Conservation (phyloP, 2,113 vertebrate genomes). For the Pterocles orientalis region DNA sequence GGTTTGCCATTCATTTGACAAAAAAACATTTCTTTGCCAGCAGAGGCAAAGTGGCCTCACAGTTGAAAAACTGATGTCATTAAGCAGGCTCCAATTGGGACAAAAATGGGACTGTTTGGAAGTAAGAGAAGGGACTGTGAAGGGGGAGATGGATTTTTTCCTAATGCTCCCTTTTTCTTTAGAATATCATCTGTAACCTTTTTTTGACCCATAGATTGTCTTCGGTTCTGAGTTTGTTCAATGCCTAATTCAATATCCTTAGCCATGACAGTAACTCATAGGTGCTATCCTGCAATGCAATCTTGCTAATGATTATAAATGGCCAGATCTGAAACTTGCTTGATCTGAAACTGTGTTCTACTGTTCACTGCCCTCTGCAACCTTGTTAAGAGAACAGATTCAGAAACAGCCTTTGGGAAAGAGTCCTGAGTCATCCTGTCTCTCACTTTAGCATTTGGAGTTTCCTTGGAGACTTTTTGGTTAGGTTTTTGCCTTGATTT, state of each 20-base stretch:
- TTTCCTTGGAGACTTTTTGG: background rate
- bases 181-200: background rate
- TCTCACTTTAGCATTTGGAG: background rate
- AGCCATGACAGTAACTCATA: conserved; percentile 23
- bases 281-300: background rate
- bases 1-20: background rate
- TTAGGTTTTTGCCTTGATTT: conserved; percentile 20
- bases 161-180: background rate
- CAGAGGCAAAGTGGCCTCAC: background rate
- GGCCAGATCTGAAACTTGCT: background rate
- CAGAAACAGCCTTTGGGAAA: background rate
- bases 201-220: background rate
- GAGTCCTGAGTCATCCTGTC: conserved; percentile 5
- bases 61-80: background rate
- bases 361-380: conserved; percentile 2
- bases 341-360: conserved; percentile 9
- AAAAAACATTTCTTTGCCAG: background rate
- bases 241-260: conserved; percentile 12
- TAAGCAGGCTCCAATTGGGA: background rate
- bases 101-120: background rate
- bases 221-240: background rate
- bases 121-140: background rate
- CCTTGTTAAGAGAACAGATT: background rate
- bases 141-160: background rate
- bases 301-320: conserved; percentile 43